phyloP scores from a whole-genome alignment of 2,888 invertebrate species.

The Dasypolia templi region DNA sequence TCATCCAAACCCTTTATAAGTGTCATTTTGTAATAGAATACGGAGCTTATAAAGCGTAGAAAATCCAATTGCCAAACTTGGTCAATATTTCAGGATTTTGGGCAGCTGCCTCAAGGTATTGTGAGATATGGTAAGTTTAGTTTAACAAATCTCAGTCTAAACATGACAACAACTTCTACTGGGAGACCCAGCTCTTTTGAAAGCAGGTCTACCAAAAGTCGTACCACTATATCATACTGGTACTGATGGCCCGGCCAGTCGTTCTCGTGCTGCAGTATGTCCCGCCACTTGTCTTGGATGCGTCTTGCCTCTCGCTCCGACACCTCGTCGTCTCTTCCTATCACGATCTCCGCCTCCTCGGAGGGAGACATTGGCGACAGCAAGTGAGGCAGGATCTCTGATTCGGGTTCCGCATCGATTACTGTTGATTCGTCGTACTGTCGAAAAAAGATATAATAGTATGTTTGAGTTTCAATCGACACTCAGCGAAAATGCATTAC shows the following conservation, averaged over 20 bases:
- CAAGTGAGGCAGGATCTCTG: conserved; percentile 90
- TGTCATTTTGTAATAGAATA: not conserved
- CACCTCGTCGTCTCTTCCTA: conserved; percentile 86
- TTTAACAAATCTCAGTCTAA: not conserved
- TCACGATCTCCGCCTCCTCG: conserved; percentile 92
- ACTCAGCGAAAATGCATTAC: no score
- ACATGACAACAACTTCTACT: not conserved
- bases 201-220: not conserved
- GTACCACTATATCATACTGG: conserved; percentile 94
- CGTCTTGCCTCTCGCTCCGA: conserved; percentile 90
- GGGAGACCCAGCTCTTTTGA: not conserved
- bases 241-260: conserved; percentile 87
- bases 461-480: no score
- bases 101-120: not conserved
- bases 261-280: conserved; percentile 91
- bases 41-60: not conserved
- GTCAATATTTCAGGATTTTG: not conserved
- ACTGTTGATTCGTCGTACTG: conserved; percentile 93
- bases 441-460: not conserved
- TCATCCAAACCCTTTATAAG: not conserved
- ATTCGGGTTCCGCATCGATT: conserved; percentile 93
- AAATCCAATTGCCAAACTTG: not conserved
- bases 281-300: conserved; percentile 94
- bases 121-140: not conserved
- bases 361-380: conserved; percentile 86